A percentile compares a stretch with the other conserved stretches of the same genome.
Evolutionary conservation across 2,113 vertebrate species (phyloP).

Genomic region (Sterna hirundo): DNA sequence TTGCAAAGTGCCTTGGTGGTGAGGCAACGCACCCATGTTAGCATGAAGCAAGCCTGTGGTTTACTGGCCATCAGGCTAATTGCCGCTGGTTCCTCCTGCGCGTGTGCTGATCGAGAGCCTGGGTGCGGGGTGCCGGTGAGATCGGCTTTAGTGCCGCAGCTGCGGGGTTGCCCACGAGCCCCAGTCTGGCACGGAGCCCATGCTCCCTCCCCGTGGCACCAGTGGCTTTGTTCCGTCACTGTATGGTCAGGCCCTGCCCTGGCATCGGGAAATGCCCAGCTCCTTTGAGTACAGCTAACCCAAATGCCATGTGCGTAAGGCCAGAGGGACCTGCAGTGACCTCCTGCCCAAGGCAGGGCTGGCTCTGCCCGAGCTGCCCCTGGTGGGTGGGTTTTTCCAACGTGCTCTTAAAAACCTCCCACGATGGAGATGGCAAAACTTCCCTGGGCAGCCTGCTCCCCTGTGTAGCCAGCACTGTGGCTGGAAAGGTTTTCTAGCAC

Average conservation of each 20-base stretch:
- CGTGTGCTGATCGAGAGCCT: not conserved
- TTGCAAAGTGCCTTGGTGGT: fast-evolving
- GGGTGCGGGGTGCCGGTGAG: not conserved
- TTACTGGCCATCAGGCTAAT: not conserved
- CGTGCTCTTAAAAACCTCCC: not conserved
- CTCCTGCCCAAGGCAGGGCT: not conserved
- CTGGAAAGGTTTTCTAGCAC: not conserved
- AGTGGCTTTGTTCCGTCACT: not conserved
- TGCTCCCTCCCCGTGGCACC: fast-evolving
- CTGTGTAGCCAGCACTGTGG: fast-evolving
- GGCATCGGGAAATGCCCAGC: not conserved
- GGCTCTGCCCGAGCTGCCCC: not conserved
- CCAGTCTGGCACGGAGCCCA: not conserved
- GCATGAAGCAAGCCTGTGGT: not conserved
- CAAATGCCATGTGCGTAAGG: fast-evolving
- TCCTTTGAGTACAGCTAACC: not conserved
- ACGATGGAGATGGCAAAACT: fast-evolving
- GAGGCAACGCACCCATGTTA: not conserved
- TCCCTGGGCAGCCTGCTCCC: not conserved
- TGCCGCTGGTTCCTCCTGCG: not conserved
- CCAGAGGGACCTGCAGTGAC: not conserved
- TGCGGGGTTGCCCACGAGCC: not conserved
- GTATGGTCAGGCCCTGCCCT: too few species aligned
- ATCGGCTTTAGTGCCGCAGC: fast-evolving
- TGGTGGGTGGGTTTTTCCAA: not conserved